Conservation (phyloP, 2,113 vertebrate genomes). For the Bubo blakistoni region DNA sequence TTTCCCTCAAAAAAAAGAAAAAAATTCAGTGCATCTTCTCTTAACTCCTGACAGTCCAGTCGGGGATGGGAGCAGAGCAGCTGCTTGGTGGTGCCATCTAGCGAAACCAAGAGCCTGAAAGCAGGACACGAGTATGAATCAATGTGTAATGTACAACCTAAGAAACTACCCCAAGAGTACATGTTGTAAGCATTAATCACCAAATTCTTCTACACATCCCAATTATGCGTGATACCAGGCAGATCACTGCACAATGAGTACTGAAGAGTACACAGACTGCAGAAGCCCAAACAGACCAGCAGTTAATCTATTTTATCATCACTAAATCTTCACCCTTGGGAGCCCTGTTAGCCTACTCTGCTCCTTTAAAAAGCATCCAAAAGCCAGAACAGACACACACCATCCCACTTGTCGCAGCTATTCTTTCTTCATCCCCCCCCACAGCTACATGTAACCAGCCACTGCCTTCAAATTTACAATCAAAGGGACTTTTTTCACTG, state of each 20-base stretch:
- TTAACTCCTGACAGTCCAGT: too few relatives aligned
- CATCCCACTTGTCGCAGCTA: background rate
- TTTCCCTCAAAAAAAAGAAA: too few relatives aligned
- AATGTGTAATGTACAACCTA: rapidly evolving
- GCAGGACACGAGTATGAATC: background rate
- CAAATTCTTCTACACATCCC: background rate
- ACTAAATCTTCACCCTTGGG: background rate
- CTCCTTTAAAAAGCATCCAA: background rate
- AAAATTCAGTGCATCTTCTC: background rate
- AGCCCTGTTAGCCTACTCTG: background rate
- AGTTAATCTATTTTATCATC: background rate
- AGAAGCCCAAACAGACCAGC: background rate
- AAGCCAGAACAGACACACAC: background rate
- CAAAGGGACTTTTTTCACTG: background rate
- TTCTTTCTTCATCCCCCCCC: background rate
- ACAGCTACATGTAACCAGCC: background rate
- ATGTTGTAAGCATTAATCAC: background rate
- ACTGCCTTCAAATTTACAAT: background rate
- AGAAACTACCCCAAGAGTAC: background rate
- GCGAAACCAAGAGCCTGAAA: background rate
- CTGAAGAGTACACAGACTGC: background rate
- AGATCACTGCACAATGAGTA: background rate
- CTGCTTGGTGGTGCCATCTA: background rate
- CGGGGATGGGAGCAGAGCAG: rapidly evolving
- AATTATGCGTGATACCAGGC: rapidly evolving